phyloP scores from a whole-genome alignment of 2,888 invertebrate species.

The Latheticus oryzae region DNA sequence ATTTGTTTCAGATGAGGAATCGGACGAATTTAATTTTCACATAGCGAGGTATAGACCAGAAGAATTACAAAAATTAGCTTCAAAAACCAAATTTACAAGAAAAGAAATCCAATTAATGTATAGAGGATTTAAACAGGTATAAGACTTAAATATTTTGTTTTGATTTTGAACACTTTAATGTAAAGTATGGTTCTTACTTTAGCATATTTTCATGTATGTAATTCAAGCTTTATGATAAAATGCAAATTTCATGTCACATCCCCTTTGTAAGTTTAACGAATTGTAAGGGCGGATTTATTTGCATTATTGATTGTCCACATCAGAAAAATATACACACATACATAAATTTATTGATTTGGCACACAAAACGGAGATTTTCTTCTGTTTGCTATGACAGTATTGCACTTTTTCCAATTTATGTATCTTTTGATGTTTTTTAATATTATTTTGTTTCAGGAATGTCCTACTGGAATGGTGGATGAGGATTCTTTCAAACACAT shows the following conservation, averaged over 20 bases:
- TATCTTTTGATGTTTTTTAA: too few species aligned
- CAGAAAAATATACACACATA: slow-evolving; percentile 9
- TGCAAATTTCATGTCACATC: slow-evolving; percentile 26
- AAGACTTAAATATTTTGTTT: neutral
- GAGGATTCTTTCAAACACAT: slow-evolving; percentile 90
- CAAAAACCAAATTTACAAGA: slow-evolving; percentile 81
- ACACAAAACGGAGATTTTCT: too few species aligned
- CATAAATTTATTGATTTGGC: too few species aligned
- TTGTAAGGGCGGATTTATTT: slow-evolving; percentile 9
- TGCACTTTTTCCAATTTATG: too few species aligned
- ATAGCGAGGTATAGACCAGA: slow-evolving; percentile 81
- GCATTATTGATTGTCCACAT: slow-evolving; percentile 4
- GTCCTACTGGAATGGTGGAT: slow-evolving; percentile 87
- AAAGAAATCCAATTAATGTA: slow-evolving; percentile 92
- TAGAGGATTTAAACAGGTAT: slow-evolving; percentile 91
- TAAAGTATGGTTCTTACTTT: slow-evolving; percentile 13
- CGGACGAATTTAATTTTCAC: slow-evolving; percentile 73
- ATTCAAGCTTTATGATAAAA: slow-evolving; percentile 31
- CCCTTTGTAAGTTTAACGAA: slow-evolving; percentile 10
- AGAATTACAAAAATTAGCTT: slow-evolving; percentile 80
- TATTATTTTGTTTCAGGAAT: slow-evolving; percentile 82
- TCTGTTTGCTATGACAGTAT: too few species aligned
- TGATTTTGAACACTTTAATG: too few species aligned
- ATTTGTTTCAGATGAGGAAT: slow-evolving; percentile 76
- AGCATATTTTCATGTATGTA: slow-evolving; percentile 28